Evolutionary conservation across 1,140 invertebrate genomes (phyloP).

Genomic region (Leptinotarsa lineolata): DNA sequence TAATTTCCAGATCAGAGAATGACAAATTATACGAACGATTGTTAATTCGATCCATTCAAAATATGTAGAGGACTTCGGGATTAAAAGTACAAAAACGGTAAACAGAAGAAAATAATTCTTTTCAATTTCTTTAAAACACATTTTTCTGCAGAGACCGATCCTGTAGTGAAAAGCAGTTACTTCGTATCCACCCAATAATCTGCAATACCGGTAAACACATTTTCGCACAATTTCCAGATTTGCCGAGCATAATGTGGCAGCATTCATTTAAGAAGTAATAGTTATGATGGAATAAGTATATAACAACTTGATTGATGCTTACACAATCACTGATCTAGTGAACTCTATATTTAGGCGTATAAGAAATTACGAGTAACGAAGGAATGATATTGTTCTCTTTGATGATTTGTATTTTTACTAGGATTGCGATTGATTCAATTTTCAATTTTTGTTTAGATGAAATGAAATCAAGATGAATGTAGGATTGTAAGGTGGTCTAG

Average conservation of each 20-base stretch:
- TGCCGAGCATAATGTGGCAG: background rate
- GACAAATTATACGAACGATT: too few relatives aligned
- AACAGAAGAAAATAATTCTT: too few relatives aligned
- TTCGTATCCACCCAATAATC: constrained; percentile 3
- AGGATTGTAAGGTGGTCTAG: too few relatives aligned
- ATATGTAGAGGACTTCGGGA: too few relatives aligned
- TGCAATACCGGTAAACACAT: background rate
- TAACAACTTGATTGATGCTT: constrained; percentile 1
- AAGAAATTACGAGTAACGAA: background rate
- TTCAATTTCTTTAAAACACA: too few relatives aligned
- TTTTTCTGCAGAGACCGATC: background rate
- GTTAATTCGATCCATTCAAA: too few relatives aligned
- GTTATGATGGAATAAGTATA: background rate
- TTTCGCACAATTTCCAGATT: constrained; percentile 5
- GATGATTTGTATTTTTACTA: background rate
- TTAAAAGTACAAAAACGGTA: too few relatives aligned
- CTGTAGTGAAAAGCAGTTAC: background rate
- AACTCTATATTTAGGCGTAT: background rate
- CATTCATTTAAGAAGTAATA: background rate
- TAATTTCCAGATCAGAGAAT: too few relatives aligned
- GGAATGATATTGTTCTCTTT: background rate
- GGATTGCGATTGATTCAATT: background rate
- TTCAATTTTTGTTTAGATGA: too few relatives aligned
- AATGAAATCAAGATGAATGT: too few relatives aligned
- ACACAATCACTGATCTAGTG: background rate